phyloP scores from a whole-genome alignment of 2,888 invertebrate genomes.

The Drosophila infuscata region DNA sequence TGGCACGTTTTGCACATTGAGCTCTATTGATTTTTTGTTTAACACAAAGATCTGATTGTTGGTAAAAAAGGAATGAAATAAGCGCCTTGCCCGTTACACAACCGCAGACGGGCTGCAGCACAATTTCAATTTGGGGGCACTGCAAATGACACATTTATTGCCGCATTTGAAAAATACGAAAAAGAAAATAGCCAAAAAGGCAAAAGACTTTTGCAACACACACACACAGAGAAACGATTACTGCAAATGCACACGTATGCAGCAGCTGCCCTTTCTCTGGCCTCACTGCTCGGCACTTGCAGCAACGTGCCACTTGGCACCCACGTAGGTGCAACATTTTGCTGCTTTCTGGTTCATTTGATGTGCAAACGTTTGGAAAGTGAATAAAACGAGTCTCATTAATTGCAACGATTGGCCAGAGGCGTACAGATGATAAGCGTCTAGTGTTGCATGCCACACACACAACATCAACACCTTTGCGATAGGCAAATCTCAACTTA shows the following conservation, averaged over 20 bases:
- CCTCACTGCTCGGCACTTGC: neutral
- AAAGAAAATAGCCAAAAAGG: constrained; percentile 11
- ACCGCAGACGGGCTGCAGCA: constrained; percentile 45
- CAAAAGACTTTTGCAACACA: constrained; percentile 12
- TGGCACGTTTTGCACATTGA: constrained; percentile 22
- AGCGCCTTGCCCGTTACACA: constrained; percentile 12
- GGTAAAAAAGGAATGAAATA: neutral
- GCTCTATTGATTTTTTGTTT: constrained; percentile 37
- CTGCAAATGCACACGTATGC: constrained; percentile 32
- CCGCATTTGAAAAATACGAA: constrained; percentile 24
- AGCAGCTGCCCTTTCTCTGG: constrained; percentile 5
- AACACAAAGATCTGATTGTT: constrained; percentile 25
- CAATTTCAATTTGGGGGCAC: constrained; percentile 54
- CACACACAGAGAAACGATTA: constrained; percentile 6
- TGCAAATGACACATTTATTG: constrained; percentile 65
- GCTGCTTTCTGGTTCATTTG: constrained; percentile 74
- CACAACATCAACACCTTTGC: constrained; percentile 30
- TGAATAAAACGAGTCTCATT: constrained; percentile 70
- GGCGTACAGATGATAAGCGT: constrained; percentile 14
- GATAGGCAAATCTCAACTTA: constrained; percentile 52
- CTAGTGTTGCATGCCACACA: constrained; percentile 4
- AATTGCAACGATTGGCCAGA: constrained; percentile 56
- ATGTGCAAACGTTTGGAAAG: constrained; percentile 74
- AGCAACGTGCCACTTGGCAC: constrained; percentile 15
- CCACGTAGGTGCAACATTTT: constrained; percentile 68